These are phyloP conservation scores for Loriculus beryllinus DNA, from an alignment of 2,797 vertebrate genomes.

Conservation along the genomic window DNA sequence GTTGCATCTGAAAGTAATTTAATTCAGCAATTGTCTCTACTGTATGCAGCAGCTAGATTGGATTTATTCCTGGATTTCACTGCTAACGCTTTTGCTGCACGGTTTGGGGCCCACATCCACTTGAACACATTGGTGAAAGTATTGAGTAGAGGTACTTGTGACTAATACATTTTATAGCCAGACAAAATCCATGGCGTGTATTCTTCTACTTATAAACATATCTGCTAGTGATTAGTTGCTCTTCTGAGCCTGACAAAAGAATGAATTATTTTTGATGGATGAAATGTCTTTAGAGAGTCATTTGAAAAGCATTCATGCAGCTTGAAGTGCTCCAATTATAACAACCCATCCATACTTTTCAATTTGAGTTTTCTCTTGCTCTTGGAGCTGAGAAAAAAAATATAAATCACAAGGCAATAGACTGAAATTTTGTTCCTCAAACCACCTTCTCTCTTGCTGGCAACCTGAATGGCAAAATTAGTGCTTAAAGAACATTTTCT, in stretches of 20 bases:
- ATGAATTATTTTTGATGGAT: slow-evolving; percentile 38
- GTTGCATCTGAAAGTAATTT: slow-evolving; percentile 28
- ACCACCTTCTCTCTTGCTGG: slow-evolving; percentile 42
- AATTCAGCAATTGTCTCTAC: not conserved
- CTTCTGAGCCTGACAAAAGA: slow-evolving; percentile 51
- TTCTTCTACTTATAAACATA: slow-evolving; percentile 35
- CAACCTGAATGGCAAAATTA: slow-evolving; percentile 51
- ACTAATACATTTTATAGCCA: not conserved
- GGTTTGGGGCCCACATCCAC: not conserved
- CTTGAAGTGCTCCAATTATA: slow-evolving; percentile 16
- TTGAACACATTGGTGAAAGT: not conserved
- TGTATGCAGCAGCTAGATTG: not conserved
- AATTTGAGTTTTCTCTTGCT: slow-evolving; percentile 2
- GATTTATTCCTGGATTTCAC: slow-evolving; percentile 15
- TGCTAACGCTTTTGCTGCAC: not conserved
- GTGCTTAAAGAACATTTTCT: slow-evolving; percentile 37
- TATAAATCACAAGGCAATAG: not conserved
- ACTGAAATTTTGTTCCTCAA: slow-evolving; percentile 39
- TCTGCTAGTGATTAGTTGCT: slow-evolving; percentile 31
- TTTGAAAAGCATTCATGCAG: slow-evolving; percentile 2
- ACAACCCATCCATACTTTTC: slow-evolving; percentile 22
- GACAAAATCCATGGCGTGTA: not conserved
- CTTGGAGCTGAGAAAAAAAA: not conserved
- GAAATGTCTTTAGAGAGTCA: slow-evolving; percentile 35
- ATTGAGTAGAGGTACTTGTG: not conserved